Conservation (phyloP, 2,888 invertebrate species). For the Chrysodeixis includens region DNA sequence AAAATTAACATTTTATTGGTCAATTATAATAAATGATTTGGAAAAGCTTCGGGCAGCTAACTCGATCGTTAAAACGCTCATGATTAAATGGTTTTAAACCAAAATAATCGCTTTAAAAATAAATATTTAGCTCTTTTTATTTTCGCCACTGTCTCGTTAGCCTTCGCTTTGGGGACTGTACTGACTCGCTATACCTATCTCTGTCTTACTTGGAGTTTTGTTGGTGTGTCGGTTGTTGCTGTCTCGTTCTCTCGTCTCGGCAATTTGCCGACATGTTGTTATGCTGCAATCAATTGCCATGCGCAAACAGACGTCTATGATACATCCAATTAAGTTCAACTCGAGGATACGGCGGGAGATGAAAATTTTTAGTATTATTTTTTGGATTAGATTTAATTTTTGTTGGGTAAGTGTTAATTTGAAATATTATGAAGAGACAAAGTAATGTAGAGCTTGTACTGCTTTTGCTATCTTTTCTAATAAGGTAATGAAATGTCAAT, state of each 20-base stretch:
- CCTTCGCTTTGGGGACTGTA: slow-evolving; percentile 65
- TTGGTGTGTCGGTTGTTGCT: slow-evolving; percentile 28
- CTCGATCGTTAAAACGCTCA: slow-evolving; percentile 66
- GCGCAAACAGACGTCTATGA: slow-evolving; percentile 90
- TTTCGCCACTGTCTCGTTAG: slow-evolving; percentile 69
- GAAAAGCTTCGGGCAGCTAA: slow-evolving; percentile 69
- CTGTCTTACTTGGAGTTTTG: slow-evolving; percentile 60
- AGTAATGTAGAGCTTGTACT: no score
- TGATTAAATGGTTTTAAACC: slow-evolving; percentile 83
- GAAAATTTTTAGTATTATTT: slow-evolving; percentile 51
- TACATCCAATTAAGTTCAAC: slow-evolving; percentile 88
- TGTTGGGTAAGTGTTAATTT: neutral
- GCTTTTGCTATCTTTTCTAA: no score
- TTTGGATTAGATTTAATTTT: slow-evolving; percentile 24
- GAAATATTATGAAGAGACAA: neutral
- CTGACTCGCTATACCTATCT: slow-evolving; percentile 29
- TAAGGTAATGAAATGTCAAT: no score
- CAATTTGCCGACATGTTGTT: slow-evolving; percentile 88
- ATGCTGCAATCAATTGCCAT: slow-evolving; percentile 90
- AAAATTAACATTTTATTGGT: slow-evolving; percentile 82
- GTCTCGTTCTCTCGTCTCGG: slow-evolving; percentile 73
- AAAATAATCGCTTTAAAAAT: slow-evolving; percentile 82
- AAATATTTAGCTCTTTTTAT: slow-evolving; percentile 74
- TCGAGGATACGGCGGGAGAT: slow-evolving; percentile 67
- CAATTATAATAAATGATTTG: slow-evolving; percentile 83